Base-by-base conservation (phyloP, 2,113 vertebrate species). In the Thinocorus orbignyianus region DNA sequence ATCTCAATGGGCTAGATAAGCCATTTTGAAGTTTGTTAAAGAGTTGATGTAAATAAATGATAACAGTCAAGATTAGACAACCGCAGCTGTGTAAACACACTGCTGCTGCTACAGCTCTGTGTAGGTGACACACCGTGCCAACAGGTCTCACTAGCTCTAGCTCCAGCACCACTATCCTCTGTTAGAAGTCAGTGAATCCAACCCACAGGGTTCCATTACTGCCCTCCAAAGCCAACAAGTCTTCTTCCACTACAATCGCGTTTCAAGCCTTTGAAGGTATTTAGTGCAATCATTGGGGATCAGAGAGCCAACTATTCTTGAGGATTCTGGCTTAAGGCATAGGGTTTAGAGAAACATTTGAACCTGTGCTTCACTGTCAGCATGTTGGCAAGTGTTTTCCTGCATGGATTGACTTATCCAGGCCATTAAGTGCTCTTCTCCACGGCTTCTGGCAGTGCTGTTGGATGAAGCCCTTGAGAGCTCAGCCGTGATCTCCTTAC, bases 401-500 rank as follows among this genome's bases (percentile, higher is more conserved):
- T 87, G 62, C 2, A 0, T 3, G 24, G n/a, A 78, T 37, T 48
- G 37, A 58, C 13, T 65, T 35, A 39, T 11, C 58, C 39, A 35
- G 55, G 30, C 31, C 37, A 31, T 7, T 28, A 14, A 26, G 24
- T 22, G 11, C 28, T 71, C 30, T 51, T 55, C 44, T 51, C 28
- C 23, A 24, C 1, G 1, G 17, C 25, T 69, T 78, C 48, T 74
- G 49, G 42, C 35, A 4, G 0, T 51, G 70, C 58, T 81, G 23
- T 41, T 61, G 35, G 58, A 66, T 41, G 28, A 35, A 81, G 51
- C 31, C 57, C 26, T 23, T 4, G 42, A 52, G 16, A n/a, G 26
- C 30, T 64, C 65, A 42, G 46, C 17, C 2, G 0, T 26, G 28
- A 33, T 49, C 17, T 28, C 2, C 0, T 57, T 51, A 31, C 11